These are phyloP conservation scores for Sinocyclocheilus anophthalmus DNA, from an alignment of 2,113 vertebrate species.

Conservation along the genomic window DNA sequence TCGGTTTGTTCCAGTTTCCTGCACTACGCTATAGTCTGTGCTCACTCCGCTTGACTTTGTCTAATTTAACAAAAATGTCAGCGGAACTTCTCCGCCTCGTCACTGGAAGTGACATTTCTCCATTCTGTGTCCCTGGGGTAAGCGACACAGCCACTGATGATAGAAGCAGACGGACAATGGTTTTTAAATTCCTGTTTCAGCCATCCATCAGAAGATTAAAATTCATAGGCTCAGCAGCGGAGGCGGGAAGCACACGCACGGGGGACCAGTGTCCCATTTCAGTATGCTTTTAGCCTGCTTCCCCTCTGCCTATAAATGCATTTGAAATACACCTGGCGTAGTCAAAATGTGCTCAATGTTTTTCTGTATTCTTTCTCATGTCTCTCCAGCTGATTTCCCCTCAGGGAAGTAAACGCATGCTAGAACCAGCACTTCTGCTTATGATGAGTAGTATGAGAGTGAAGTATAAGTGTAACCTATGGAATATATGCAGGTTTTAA, in stretches of 20 bases:
- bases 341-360: slow-evolving; percentile 4
- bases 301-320: not conserved
- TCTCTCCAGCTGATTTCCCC: not conserved
- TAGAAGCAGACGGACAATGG: slow-evolving; percentile 16
- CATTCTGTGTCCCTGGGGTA: slow-evolving; percentile 34
- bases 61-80: slow-evolving; percentile 51
- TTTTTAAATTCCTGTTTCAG: slow-evolving; percentile 38
- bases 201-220: slow-evolving; percentile 41
- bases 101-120: slow-evolving; percentile 26
- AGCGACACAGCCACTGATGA: slow-evolving; percentile 17
- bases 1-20: slow-evolving; percentile 35
- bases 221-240: slow-evolving; percentile 32
- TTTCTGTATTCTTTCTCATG: not conserved
- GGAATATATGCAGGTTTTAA: not conserved
- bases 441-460: not conserved
- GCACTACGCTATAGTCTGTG: too few species aligned
- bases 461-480: not conserved
- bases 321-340: slow-evolving; percentile 21
- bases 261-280: slow-evolving; percentile 1
- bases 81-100: slow-evolving; percentile 17
- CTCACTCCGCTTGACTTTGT: not conserved
- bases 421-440: not conserved
- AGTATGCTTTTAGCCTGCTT: not conserved
- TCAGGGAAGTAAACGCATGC: not conserved
- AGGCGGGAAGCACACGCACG: not conserved